Evolutionary conservation across 1,140 invertebrate genomes (phyloP).

Genomic region (Aphaenogaster rudis): DNA sequence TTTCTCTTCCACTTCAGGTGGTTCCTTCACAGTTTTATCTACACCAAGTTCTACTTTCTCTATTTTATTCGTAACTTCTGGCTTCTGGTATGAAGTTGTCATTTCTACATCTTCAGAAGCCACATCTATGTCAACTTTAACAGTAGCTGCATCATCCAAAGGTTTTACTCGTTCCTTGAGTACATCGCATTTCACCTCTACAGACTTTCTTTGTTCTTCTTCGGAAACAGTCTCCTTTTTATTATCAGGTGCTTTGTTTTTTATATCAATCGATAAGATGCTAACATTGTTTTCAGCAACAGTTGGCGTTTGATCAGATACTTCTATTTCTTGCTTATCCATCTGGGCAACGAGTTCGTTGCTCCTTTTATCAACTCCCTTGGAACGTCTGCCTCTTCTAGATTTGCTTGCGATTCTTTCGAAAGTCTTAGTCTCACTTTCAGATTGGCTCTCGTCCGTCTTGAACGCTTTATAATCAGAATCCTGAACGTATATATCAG

Average conservation of each 20-base stretch:
- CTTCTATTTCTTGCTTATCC: constrained; percentile 73
- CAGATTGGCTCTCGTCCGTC: constrained; percentile 83
- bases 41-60: constrained; percentile 8
- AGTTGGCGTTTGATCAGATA: constrained; percentile 69
- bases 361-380: constrained; percentile 46
- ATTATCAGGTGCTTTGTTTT: constrained; percentile 43
- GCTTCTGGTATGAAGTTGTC: not conserved
- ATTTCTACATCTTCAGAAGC: constrained; percentile 17
- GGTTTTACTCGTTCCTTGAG: constrained; percentile 26
- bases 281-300: constrained; percentile 64
- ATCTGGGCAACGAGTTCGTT: constrained; percentile 37
- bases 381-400: constrained; percentile 73
- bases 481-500: constrained; percentile 78
- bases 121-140: not conserved
- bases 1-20: constrained; percentile 15
- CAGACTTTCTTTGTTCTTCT: constrained; percentile 43
- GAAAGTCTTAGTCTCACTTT: constrained; percentile 75
- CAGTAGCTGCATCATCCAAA: not conserved
- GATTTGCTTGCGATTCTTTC: constrained; percentile 67
- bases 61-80: constrained; percentile 33
- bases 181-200: constrained; percentile 37
- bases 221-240: constrained; percentile 33
- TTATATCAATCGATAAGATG: constrained; percentile 48
- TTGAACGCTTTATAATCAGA: constrained; percentile 75
- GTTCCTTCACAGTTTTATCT: constrained; percentile 8